Evolutionary conservation across 2,113 vertebrate genomes (phyloP), one percentile per base, ranked within the genome.

Genomic region (Pimephales promelas): DNA sequence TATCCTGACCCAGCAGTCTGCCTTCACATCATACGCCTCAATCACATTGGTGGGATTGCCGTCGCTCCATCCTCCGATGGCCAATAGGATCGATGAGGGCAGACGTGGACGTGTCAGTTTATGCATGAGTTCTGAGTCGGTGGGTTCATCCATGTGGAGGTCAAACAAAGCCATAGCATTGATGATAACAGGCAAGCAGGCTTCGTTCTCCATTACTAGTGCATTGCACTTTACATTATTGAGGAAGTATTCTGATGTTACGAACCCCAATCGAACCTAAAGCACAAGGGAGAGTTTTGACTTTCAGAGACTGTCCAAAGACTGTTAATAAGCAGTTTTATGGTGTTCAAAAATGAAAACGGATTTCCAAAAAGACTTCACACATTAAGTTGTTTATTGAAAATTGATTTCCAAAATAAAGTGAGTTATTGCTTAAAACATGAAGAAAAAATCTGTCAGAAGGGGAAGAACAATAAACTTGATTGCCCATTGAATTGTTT

Each of bases 51-150:
- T 95, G 0, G 94, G 94, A 72, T 90, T 91, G 1, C 91, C 92
- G 0, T 88, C 91, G 0, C 94, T 96, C 94, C 95, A 96, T 88
- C 96, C 96, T 0, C 95, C 95, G 0, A 96, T 92, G 0, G 95
- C 94, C 2, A 96, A 94, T 8, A 96, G 81, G 82, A 96, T 85
- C 86, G 92, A 83, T 0, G 91, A 92, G 54, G 96, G 95, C 81
- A 96, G 90, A n/a, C 95, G 95, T 0, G 94, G 96, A 70, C 92
- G 91, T 0, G 91, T 93, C 57, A 96, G 90, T 0, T 88, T 90
- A 85, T 92, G 94, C 82, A 75, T 10, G 1, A 91, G 90, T 34
- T 91, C 88, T 0, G 86, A 90, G 68, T 83, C 90, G 1, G 88
- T 89, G 0, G 91, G 89, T 52, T 90, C 91, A 0, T 91, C 91